Percentiles rank a stretch among this genome's conserved stretches.
Evolutionary conservation across 2,888 invertebrate species (phyloP).

Genomic region (Idaea dimidiata): DNA sequence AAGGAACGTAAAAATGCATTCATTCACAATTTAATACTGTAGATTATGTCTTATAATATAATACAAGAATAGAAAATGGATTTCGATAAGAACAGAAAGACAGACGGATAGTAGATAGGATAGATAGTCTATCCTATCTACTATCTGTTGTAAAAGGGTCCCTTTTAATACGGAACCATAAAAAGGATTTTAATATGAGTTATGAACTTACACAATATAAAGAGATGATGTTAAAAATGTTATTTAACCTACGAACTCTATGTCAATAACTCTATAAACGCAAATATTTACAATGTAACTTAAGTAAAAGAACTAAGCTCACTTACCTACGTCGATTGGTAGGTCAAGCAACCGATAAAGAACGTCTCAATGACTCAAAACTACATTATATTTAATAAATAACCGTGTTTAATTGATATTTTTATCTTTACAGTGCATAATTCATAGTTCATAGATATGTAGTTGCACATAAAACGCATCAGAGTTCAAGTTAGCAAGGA

Average conservation of each 20-base stretch:
- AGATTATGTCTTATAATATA: too few relatives aligned
- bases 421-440: conserved; percentile 41
- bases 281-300: conserved; percentile 29
- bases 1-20: conserved; percentile 22
- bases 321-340: conserved; percentile 36
- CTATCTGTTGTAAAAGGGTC: too few relatives aligned
- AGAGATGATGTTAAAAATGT: too few relatives aligned
- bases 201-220: background rate
- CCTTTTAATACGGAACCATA: too few relatives aligned
- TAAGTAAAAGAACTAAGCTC: conserved; percentile 67
- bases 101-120: too few relatives aligned
- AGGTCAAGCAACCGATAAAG: conserved; percentile 65
- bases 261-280: conserved; percentile 4
- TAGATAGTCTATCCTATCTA: too few relatives aligned
- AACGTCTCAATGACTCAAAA: conserved; percentile 57
- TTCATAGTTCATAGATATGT: conserved; percentile 9
- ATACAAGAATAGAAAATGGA: too few relatives aligned
- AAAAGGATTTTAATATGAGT: too few relatives aligned
- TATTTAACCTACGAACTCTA: conserved; percentile 10
- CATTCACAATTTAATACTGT: conserved; percentile 16
- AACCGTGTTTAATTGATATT: conserved; percentile 63
- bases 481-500: background rate
- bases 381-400: conserved; percentile 59
- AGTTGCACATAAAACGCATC: background rate
- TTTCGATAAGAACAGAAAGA: too few relatives aligned